Conservation (phyloP, 2,888 invertebrate species). For the Drosophila setosimentum region DNA sequence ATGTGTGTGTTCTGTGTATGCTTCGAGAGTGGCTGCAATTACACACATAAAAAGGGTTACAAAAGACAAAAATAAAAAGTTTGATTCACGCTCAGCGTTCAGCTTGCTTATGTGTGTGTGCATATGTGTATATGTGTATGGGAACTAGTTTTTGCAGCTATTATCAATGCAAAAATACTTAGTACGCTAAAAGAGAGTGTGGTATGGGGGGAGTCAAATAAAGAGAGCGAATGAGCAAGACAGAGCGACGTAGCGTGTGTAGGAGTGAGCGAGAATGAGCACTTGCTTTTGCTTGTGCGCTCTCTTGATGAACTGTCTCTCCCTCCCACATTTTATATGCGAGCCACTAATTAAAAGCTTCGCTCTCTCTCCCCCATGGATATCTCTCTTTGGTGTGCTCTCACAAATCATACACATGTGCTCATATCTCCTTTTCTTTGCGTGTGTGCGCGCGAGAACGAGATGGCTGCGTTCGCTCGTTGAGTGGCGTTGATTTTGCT, state of each 20-base stretch:
- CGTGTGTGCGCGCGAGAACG: conserved; percentile 53
- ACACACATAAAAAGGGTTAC: conserved; percentile 42
- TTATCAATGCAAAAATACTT: conserved; percentile 33
- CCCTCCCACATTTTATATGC: conserved; percentile 16
- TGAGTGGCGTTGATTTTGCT: conserved; percentile 72
- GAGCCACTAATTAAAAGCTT: conserved; percentile 40
- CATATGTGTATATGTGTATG: conserved; percentile 1
- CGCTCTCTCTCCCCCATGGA: conserved; percentile 21
- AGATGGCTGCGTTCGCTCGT: conserved; percentile 47
- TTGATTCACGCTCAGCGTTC: too few species aligned
- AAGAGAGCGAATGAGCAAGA: neutral
- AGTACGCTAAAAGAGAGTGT: neutral
- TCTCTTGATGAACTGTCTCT: conserved; percentile 21
- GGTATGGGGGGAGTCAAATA: neutral
- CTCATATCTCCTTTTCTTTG: neutral
- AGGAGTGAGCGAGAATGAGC: neutral
- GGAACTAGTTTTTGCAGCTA: conserved; percentile 43
- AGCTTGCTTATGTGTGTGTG: conserved; percentile 1
- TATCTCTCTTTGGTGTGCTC: conserved; percentile 26
- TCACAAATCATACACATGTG: conserved; percentile 15
- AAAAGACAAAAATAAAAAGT: conserved; percentile 32
- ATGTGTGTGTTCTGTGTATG: conserved; percentile 18
- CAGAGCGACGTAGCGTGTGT: neutral
- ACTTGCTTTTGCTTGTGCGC: neutral
- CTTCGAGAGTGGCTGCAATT: conserved; percentile 43